Percentiles rank a stretch among this genome's conserved stretches.
Conservation (phyloP, 2,888 invertebrate species). For the Lasioglossum marginatum region DNA sequence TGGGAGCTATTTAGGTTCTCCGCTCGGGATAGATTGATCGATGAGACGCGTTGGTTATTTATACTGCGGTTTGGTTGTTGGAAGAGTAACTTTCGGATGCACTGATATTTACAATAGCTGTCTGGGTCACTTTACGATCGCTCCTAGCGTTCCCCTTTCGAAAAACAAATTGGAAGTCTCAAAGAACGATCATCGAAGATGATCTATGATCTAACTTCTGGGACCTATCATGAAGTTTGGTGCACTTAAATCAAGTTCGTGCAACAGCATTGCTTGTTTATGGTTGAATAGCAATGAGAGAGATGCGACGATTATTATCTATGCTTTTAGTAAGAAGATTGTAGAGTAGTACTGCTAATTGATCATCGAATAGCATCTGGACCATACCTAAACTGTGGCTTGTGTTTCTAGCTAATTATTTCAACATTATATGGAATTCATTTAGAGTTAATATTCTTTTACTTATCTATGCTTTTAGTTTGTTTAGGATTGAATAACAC, state of each 20-base stretch:
- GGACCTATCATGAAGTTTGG: too few relatives aligned
- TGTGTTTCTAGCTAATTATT: background rate
- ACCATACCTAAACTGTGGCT: background rate
- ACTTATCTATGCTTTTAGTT: too few relatives aligned
- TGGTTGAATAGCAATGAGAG: too few relatives aligned
- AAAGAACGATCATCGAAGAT: background rate
- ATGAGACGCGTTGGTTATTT: constrained; percentile 2
- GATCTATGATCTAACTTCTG: too few relatives aligned
- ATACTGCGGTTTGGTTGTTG: background rate
- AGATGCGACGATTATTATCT: too few relatives aligned
- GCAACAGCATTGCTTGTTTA: too few relatives aligned
- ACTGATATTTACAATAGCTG: background rate
- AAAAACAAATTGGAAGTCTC: background rate
- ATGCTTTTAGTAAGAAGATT: background rate
- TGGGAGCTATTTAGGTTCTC: background rate
- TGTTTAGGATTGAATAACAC: too few relatives aligned
- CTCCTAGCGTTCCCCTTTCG: background rate
- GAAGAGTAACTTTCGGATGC: background rate
- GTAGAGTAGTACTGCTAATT: background rate
- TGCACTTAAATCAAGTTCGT: too few relatives aligned
- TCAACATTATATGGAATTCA: too few relatives aligned
- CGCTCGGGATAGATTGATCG: background rate
- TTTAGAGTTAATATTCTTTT: too few relatives aligned
- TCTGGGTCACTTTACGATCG: background rate
- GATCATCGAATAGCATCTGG: background rate